Conservation (phyloP, 2,113 vertebrate species). For the Fregetta grallaria region DNA sequence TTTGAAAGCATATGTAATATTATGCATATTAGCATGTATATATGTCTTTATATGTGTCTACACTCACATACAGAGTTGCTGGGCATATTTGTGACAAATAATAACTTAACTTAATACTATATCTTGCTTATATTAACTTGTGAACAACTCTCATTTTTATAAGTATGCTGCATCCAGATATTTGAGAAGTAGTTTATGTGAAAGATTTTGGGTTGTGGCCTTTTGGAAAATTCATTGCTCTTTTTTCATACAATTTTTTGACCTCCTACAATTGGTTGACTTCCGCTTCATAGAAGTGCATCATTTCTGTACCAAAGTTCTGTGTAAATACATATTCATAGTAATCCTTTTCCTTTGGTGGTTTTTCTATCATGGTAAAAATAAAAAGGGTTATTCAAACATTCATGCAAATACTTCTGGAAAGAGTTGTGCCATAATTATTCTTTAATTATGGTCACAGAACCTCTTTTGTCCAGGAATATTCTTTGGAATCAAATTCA, state of each 20-base stretch:
- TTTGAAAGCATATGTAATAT: background rate
- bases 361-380: background rate
- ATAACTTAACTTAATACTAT: background rate
- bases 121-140: background rate
- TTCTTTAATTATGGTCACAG: background rate
- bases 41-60: background rate
- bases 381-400: background rate
- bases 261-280: background rate
- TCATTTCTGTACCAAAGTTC: background rate
- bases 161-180: background rate
- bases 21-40: background rate
- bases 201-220: background rate
- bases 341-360: background rate
- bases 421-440: background rate
- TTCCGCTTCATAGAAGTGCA: background rate
- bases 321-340: background rate
- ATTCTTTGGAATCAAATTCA: background rate
- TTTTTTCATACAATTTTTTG: background rate
- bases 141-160: background rate
- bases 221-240: background rate
- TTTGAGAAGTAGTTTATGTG: background rate
- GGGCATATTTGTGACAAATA: background rate
- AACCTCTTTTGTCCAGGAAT: background rate
- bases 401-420: background rate
- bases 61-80: background rate